Evolutionary conservation across 64 coral and sea anemone species (phyloP), one percentile per base, ranked within the genome.

Genomic region (Montipora efflorescens): DNA sequence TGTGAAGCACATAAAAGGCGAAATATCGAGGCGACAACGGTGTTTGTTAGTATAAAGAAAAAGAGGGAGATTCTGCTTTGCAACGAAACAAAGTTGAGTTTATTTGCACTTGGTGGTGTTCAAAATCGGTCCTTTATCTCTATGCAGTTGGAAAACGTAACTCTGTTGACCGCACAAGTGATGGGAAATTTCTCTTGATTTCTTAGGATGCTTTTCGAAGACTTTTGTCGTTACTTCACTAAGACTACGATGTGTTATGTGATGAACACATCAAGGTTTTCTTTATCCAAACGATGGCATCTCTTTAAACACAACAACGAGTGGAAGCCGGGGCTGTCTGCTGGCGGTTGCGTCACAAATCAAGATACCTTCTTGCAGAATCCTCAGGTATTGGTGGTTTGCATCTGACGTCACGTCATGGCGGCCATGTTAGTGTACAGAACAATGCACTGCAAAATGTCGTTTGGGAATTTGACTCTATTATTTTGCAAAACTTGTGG

Each of bases 131-230:
- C 36, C 36, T 36, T 36, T 36, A 36, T 36, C 36, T 36, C 11
- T n/a, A 12, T 15, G 16, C 7, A 67, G 11, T 67, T 4, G 0
- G 12, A 67, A 18, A 36, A 36, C 36, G 36, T 36, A 36, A 36
- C 36, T 2, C 36, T 36, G 36, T 36, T 36, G 36, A 36, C 36
- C 36, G 1, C 2, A 14, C 11, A 14, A 67, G 62, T 49, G 19
- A 55, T 55, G 52, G 9, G 4, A 16, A 4, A 15, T 64, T 64
- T 64, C 61, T 79, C 8, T 47, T 72, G 49, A 13, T 66, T n/a
- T 0, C 78, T 18, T 28, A 96, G 95, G 95, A 96, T 96, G 95
- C 16, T 87, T 12, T 96, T 96, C 76, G 95, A 96, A 66, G 95
- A 96, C 53, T 96, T 96, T 64, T 84, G 92, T 51, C 62, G 59